Conservation (phyloP, 2,888 invertebrate genomes). For the Chrysodeixis includens region DNA sequence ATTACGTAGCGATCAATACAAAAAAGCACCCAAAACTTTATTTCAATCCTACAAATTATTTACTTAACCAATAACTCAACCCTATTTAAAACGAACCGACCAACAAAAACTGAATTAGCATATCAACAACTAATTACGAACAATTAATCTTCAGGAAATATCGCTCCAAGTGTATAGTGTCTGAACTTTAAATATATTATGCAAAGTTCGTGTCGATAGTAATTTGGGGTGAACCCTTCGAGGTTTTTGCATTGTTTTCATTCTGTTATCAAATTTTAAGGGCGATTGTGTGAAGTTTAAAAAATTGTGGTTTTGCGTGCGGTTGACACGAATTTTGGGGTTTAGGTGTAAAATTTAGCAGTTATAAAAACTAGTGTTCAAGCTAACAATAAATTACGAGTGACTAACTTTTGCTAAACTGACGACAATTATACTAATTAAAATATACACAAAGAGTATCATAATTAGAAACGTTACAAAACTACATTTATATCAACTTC, state of each 20-base stretch:
- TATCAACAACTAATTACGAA: conserved; percentile 19
- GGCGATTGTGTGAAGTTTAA: conserved; percentile 68
- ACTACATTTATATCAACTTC: too few species aligned
- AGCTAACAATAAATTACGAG: too few species aligned
- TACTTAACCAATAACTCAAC: conserved; percentile 11
- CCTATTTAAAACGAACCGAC: conserved; percentile 11
- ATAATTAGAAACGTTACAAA: too few species aligned
- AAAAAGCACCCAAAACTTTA: not conserved
- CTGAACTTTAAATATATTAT: conserved; percentile 48
- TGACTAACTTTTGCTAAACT: too few species aligned
- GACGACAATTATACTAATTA: too few species aligned
- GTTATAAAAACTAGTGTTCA: too few species aligned
- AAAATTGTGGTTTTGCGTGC: conserved; percentile 80
- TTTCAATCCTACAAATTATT: not conserved
- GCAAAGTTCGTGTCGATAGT: conserved; percentile 60
- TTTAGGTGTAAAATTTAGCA: conserved; percentile 48
- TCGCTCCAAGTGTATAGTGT: conserved; percentile 28
- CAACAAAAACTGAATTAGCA: conserved; percentile 12
- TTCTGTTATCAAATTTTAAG: conserved; percentile 74
- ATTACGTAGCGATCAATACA: not conserved
- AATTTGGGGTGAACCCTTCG: conserved; percentile 49
- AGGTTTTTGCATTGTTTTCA: conserved; percentile 64
- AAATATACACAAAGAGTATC: too few species aligned
- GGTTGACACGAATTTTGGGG: conserved; percentile 48
- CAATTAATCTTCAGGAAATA: conserved; percentile 25